These are phyloP conservation scores for Drosophila paucipuncta DNA, from an alignment of 2,888 invertebrate species.

Conservation along the genomic window DNA sequence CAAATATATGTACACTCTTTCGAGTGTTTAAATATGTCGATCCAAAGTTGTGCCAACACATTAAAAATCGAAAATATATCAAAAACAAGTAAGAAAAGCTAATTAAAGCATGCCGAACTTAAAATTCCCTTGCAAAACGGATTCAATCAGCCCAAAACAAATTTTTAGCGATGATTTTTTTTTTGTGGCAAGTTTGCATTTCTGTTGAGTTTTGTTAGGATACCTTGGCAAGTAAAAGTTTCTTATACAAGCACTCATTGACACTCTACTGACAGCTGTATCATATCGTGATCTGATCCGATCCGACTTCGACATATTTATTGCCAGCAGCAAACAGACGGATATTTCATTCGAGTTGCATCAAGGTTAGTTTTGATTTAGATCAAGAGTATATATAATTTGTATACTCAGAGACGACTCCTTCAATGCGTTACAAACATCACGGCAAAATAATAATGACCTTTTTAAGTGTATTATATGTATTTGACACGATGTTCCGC, in stretches of 20 bases:
- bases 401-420: not conserved
- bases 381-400: not conserved
- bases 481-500: not conserved
- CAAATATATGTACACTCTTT: conserved; percentile 1
- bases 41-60: conserved; percentile 43
- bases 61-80: conserved; percentile 37
- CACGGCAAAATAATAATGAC: not conserved
- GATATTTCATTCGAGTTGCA: not conserved
- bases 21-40: conserved; percentile 40
- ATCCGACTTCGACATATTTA: not conserved
- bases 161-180: not conserved
- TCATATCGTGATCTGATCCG: not conserved
- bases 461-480: not conserved
- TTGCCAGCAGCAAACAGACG: not conserved
- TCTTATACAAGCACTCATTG: no score
- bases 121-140: not conserved
- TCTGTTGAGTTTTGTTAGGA: not conserved
- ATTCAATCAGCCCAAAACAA: not conserved
- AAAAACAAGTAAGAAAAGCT: not conserved
- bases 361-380: not conserved
- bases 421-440: not conserved
- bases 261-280: not conserved
- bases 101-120: not conserved
- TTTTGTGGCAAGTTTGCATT: no score
- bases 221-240: not conserved